Evolutionary conservation across 2,797 vertebrate genomes (phyloP).

Genomic region (Pantherophis alleghaniensis): DNA sequence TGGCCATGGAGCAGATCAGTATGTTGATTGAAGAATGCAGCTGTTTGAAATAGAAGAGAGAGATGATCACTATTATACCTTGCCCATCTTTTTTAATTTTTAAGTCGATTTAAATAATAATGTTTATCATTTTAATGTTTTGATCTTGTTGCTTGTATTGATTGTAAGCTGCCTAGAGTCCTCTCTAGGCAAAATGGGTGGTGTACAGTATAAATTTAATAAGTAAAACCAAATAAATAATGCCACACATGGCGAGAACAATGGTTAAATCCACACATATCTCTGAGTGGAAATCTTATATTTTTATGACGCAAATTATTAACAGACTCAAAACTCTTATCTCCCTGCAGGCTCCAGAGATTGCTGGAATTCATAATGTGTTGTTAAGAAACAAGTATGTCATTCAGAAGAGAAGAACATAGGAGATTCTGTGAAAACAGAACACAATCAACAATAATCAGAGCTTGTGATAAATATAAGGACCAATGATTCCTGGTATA

Average conservation of each 20-base stretch:
- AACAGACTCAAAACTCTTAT: background rate
- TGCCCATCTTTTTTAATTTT: background rate
- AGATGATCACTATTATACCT: constrained; percentile 53
- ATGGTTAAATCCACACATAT: background rate
- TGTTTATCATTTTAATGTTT: background rate
- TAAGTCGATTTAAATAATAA: background rate
- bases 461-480: background rate
- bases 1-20: constrained; percentile 75
- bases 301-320: background rate
- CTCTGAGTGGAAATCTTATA: background rate
- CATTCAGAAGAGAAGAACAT: background rate
- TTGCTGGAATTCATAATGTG: background rate
- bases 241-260: background rate
- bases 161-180: background rate
- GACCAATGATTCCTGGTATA: background rate
- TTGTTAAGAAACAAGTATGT: background rate
- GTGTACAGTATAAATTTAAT: background rate
- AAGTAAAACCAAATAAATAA: background rate
- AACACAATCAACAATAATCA: background rate
- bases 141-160: background rate
- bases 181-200: background rate
- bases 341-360: background rate
- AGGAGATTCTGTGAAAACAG: background rate
- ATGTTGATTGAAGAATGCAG: constrained; percentile 77
- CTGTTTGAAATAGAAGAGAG: constrained; percentile 76